These are phyloP conservation scores for Campylomormyrus numenius DNA, from an alignment of 2,113 vertebrate species.

Conservation along the genomic window DNA sequence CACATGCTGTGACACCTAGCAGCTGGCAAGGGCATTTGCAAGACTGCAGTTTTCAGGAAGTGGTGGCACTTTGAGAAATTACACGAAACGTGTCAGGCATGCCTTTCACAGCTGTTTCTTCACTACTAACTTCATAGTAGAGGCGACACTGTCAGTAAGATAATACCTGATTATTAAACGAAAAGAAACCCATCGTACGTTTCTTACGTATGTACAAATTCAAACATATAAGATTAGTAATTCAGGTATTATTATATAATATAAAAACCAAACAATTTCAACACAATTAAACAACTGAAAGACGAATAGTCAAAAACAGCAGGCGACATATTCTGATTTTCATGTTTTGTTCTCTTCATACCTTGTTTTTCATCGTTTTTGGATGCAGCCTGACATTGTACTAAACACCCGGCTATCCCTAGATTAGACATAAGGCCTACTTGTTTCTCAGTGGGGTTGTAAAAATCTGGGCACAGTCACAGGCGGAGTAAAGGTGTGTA, in stretches of 20 bases:
- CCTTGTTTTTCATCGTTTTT: neutral
- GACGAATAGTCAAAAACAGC: neutral
- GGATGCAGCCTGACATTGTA: neutral
- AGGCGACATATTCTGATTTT: neutral
- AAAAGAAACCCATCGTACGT: neutral
- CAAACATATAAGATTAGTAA: neutral
- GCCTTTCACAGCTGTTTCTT: neutral
- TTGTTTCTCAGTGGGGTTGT: neutral
- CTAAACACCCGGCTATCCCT: neutral
- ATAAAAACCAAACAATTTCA: neutral
- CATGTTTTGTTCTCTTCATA: neutral
- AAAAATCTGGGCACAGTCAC: conserved; percentile 1
- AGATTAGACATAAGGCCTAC: neutral
- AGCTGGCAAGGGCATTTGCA: neutral
- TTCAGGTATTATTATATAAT: neutral
- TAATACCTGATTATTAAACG: neutral
- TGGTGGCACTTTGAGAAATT: neutral
- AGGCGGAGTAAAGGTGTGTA: neutral
- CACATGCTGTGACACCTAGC: neutral
- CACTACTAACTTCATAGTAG: neutral
- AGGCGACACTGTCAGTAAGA: neutral
- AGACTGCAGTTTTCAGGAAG: neutral
- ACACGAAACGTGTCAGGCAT: neutral
- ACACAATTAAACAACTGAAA: neutral
- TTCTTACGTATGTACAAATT: neutral